Percentiles rank a stretch among this genome's conserved stretches.
These are phyloP conservation scores for Peromyscus melanophrys DNA, from an alignment of 2,797 vertebrate species.

Conservation along the genomic window DNA sequence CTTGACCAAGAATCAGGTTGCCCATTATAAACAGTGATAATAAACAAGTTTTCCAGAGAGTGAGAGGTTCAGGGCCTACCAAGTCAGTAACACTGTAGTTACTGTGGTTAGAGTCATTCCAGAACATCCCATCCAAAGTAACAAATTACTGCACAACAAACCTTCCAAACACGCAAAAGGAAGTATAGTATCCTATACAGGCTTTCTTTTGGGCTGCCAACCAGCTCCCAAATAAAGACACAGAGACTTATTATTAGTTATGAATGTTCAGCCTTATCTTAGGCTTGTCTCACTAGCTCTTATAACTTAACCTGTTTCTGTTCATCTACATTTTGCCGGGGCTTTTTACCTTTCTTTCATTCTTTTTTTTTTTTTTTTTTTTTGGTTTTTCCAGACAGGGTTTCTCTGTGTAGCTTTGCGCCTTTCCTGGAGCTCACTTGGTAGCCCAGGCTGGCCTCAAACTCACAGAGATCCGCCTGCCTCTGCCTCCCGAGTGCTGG, in stretches of 20 bases:
- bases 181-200: neutral
- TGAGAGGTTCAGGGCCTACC: neutral
- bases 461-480: too few species aligned
- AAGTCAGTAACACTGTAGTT: constrained; percentile 31
- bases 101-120: neutral
- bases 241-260: neutral
- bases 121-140: neutral
- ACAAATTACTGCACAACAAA: neutral
- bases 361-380: too few species aligned
- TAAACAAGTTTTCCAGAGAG: neutral
- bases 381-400: too few species aligned
- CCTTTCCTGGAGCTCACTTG: too few species aligned
- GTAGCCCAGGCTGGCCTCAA: too few species aligned
- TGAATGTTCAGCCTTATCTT: neutral
- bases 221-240: neutral
- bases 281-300: neutral
- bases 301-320: neutral
- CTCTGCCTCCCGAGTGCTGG: too few species aligned
- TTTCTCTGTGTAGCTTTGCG: too few species aligned
- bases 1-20: neutral
- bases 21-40: neutral
- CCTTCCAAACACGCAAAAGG: neutral
- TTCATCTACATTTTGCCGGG: neutral
- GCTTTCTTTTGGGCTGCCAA: neutral
- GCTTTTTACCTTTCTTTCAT: neutral